Base-by-base conservation (phyloP, 2,113 vertebrate species). In the Ginglymostoma cirratum region DNA sequence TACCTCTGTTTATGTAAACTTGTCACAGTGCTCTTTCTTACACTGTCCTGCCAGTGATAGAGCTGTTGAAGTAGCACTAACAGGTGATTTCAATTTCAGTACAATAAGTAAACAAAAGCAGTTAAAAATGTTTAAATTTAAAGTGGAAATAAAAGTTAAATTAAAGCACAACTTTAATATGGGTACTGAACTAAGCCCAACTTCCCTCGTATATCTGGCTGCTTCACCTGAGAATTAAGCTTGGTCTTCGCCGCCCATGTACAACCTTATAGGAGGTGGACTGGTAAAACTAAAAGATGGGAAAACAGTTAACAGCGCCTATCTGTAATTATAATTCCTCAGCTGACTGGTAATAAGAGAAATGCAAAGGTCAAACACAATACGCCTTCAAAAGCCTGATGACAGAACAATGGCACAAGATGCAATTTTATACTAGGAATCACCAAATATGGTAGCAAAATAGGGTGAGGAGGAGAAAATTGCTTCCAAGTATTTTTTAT, bases 381-480 rank as follows among this genome's bases (percentile, higher is more conserved):
- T 90, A 70, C 42, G 66, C 93, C 69, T 70, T 94, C 66, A 94
- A 95, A 95, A 45, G 12, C 23, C 69, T 19, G 19, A 94, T 70
- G 67, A 94, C 93, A 48, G 66, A 94, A 94, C n/a, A 34, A 95
- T 52, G 93, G 93, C 93, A 95, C 67, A 70, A 72, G 67, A 95
- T 72, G 21, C 23, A 12, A 27, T 70, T 72, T 95, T 95, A 34
- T 14, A 95, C 67, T 34, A 23, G 42, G 42, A 76, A 76, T 72
- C 67, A 76, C 94, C 94, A 95, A 95, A 95, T 95, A 95, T 72
- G 94, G 94, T 72, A 95, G 27, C 38, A 70, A 95, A 95, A 72
- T 34, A 95, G 52, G 30, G 27, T 48, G 0, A 7, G 67, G 42
- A 24, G 67, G 24, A 30, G 34, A 76, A 34, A 72, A 45, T 27